Evolutionary conservation across 2,113 vertebrate species (phyloP).

Genomic region (Oryzias woworae): DNA sequence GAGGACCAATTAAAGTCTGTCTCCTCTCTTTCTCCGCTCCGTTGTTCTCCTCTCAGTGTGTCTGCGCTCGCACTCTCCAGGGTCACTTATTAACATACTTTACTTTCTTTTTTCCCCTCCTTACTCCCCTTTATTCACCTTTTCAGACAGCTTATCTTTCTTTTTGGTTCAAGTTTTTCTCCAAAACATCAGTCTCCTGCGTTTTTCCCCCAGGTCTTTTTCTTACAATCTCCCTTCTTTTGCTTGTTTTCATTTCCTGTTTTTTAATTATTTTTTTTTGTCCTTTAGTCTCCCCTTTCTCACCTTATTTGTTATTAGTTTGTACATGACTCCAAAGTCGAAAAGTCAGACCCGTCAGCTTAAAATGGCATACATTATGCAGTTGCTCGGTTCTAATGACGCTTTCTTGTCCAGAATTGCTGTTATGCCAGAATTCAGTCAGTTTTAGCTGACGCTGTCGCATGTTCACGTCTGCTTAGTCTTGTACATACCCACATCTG

Average conservation of each 20-base stretch:
- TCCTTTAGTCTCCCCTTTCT: conserved; percentile 12
- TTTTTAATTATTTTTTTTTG: too few relatives aligned
- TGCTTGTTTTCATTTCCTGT: conserved; percentile 3
- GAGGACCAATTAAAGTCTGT: conserved; percentile 80
- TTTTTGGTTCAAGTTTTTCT: conserved; percentile 32
- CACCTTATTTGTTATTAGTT: conserved; percentile 33
- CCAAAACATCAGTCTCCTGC: conserved; percentile 24
- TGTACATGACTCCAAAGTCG: conserved; percentile 11
- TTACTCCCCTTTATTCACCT: conserved; percentile 43
- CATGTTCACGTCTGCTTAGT: conserved; percentile 10
- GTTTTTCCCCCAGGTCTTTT: conserved; percentile 13
- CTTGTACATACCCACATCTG: conserved; percentile 24
- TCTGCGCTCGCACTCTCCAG: conserved; percentile 69
- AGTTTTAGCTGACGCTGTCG: conserved; percentile 45
- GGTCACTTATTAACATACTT: conserved; percentile 80
- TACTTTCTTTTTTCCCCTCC: conserved; percentile 41
- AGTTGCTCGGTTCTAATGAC: conserved; percentile 60
- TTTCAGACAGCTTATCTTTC: conserved; percentile 37
- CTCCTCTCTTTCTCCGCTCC: conserved; percentile 60
- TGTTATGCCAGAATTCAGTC: conserved; percentile 52
- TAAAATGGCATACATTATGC: conserved; percentile 43
- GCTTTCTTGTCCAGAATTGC: conserved; percentile 56
- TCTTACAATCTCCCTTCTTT: conserved; percentile 10
- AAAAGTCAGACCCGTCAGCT: conserved; percentile 24
- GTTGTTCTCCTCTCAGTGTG: conserved; percentile 41